Conservation (phyloP, 1,140 invertebrate genomes). For the Steinernema feltiae region DNA sequence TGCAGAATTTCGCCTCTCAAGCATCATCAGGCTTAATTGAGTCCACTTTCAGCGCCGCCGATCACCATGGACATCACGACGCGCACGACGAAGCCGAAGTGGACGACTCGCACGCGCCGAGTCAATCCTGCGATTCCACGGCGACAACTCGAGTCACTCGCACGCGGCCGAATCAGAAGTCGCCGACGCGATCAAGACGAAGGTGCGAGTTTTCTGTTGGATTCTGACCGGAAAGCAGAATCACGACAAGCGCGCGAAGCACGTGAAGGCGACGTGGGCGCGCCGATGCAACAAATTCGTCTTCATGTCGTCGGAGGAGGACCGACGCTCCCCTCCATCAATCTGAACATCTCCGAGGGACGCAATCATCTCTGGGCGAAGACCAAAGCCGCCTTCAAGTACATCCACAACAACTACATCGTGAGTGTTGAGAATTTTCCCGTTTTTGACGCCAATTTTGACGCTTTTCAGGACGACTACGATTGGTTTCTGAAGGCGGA, state of each 20-base stretch:
- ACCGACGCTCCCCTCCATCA: slow-evolving; percentile 58
- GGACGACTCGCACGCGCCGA: slow-evolving; percentile 56
- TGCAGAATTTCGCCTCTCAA: slow-evolving; percentile 14
- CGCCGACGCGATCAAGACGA: slow-evolving; percentile 67
- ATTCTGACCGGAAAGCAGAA: background rate
- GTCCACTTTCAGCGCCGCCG: background rate
- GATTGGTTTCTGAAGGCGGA: slow-evolving; percentile 52
- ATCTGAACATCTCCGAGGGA: slow-evolving; percentile 71
- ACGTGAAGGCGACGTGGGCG: slow-evolving; percentile 88
- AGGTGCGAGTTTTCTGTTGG: background rate
- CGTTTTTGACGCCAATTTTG: background rate
- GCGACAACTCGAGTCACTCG: background rate
- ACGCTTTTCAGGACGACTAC: background rate
- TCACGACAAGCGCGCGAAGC: slow-evolving; percentile 65
- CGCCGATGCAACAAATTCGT: slow-evolving; percentile 72
- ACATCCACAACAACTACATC: slow-evolving; percentile 58
- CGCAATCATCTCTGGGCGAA: slow-evolving; percentile 85
- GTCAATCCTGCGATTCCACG: slow-evolving; percentile 11
- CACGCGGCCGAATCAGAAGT: slow-evolving; percentile 62
- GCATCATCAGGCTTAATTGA: background rate
- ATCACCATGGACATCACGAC: slow-evolving; percentile 59
- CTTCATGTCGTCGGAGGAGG: slow-evolving; percentile 32
- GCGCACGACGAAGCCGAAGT: slow-evolving; percentile 65
- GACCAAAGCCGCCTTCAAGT: slow-evolving; percentile 82
- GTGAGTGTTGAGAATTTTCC: slow-evolving; percentile 31